Evolutionary conservation across 2,113 vertebrate genomes (phyloP), one percentile per base, ranked within the genome.

Genomic region (Urocolius indicus): DNA sequence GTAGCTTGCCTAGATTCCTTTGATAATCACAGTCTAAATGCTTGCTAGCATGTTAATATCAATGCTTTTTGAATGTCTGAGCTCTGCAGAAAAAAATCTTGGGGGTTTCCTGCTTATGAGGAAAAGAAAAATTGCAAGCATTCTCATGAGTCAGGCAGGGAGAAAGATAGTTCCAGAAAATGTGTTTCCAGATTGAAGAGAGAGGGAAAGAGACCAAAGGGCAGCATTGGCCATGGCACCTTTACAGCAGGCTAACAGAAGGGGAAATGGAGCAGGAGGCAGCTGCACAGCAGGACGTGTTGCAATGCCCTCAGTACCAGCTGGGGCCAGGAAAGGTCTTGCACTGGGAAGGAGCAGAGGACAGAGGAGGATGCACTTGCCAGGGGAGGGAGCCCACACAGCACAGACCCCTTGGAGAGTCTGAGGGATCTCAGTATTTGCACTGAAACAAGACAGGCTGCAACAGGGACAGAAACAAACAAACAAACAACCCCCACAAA

Each of bases 261-360:
- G 1, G 2, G 16, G 57, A 0, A 2, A 68, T 15, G 16, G 51
- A 51, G 27, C 48, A 58, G 55, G 23, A 57, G 62, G 8, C 1
- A 4, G 36, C 14, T 7, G 0, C 0, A 0, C 23, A 48, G 10
- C 23, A 4, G 9, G 3, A 15, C 8, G 5, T 6, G 32, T 34
- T 63, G 23, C 41, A 38, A 52, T 34, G 24, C 5, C 30, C 16
- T 5, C 30, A 20, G 13, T 14, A 27, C 29, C 29, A 45, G 10
- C 46, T 1, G 2, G 34, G 11, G 12, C 54, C 29, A 34, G 49
- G 72, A 82, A 32, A 38, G 8, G 4, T 72, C 41, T 87, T 65
- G 34, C 19, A 32, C 38, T 29, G 27, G 38, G 61, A 84, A 74
- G 18, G 36, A 87, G 61, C 14, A 45, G 34, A 84, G 24, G 5